Evolutionary conservation across 2,113 vertebrate genomes (phyloP).

Genomic region (Alouatta palliata): DNA sequence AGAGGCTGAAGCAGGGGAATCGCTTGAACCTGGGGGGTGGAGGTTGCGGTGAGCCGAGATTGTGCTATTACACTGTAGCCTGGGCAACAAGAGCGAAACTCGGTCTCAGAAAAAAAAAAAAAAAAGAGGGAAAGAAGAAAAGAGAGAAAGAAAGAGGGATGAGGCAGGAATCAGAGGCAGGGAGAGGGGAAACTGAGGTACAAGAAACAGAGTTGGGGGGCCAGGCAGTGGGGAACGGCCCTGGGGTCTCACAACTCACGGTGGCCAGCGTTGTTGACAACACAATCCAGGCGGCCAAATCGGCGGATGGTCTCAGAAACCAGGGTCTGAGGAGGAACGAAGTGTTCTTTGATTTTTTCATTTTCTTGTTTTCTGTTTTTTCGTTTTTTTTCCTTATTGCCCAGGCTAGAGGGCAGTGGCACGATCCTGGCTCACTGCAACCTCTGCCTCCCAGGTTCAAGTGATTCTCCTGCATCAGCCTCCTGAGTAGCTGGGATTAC

Average conservation of each 20-base stretch:
- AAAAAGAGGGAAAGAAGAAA: background rate
- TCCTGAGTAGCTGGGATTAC: too few relatives aligned
- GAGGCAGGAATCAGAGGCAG: too few relatives aligned
- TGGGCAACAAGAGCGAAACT: background rate
- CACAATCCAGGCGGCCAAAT: conserved; percentile 87
- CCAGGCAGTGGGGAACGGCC: background rate
- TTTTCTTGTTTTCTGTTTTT: too few relatives aligned
- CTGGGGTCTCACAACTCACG: conserved; percentile 79
- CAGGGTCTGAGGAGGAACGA: conserved; percentile 79
- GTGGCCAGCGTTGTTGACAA: conserved; percentile 90
- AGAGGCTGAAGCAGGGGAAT: background rate
- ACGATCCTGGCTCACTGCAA: too few relatives aligned
- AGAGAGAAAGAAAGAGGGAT: background rate
- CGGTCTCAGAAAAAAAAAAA: background rate
- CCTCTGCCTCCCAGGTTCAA: too few relatives aligned
- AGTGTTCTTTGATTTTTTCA: background rate
- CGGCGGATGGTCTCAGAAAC: conserved; percentile 79
- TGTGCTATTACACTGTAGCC: background rate
- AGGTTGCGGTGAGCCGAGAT: background rate
- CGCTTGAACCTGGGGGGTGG: background rate
- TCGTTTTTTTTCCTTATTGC: too few relatives aligned
- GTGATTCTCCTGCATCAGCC: too few relatives aligned
- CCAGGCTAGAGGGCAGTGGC: too few relatives aligned
- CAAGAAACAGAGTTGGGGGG: background rate
- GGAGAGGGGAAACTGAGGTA: background rate